phyloP scores from a whole-genome alignment of 2,888 invertebrate species.

The Conus canariensis region DNA sequence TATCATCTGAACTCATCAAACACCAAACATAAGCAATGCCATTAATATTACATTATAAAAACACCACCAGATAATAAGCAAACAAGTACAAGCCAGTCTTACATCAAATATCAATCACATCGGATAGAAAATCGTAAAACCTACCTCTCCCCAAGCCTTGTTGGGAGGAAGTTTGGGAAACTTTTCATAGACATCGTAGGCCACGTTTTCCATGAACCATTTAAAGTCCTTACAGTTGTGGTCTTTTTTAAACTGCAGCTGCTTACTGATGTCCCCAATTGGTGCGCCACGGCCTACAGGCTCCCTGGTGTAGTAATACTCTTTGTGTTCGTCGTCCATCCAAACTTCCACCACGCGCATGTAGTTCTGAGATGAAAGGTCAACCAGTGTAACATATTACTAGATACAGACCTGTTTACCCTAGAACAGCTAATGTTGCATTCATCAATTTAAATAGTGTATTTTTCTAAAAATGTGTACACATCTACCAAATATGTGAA shows the following conservation, averaged over 20 bases:
- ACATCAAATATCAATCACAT: too few species aligned
- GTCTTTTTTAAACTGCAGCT: conserved; percentile 88
- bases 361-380: conserved; percentile 84
- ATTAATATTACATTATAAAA: too few species aligned
- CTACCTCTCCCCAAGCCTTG: conserved; percentile 93
- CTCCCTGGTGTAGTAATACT: conserved; percentile 94
- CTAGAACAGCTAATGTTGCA: too few species aligned
- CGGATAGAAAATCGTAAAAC: background rate
- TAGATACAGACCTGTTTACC: too few species aligned
- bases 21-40: too few species aligned
- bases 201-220: conserved; percentile 95
- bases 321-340: conserved; percentile 97
- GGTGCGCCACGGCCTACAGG: conserved; percentile 69
- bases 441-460: too few species aligned
- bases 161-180: conserved; percentile 96
- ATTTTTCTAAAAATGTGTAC: too few species aligned
- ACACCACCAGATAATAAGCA: too few species aligned
- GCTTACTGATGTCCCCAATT: conserved; percentile 82
- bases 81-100: too few species aligned
- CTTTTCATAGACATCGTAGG: conserved; percentile 95
- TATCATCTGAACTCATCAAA: too few species aligned
- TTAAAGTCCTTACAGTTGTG: conserved; percentile 94
- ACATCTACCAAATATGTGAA: too few species aligned
- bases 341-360: conserved; percentile 98
- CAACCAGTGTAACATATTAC: background rate